Conservation (phyloP, 1,140 invertebrate genomes). For the Procambarus clarkii region DNA sequence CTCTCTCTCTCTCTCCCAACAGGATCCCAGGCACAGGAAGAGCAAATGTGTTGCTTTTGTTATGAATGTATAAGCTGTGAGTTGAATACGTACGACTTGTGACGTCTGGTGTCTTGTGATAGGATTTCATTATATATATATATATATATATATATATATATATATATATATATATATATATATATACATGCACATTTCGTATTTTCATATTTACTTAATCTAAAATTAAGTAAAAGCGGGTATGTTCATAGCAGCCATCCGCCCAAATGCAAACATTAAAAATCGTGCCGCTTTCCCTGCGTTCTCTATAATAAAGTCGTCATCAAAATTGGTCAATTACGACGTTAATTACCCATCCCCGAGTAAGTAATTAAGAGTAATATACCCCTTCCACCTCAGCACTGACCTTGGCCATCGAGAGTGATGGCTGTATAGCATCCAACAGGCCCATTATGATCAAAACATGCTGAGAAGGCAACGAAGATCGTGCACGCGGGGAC, state of each 20-base stretch:
- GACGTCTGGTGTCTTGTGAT: no score
- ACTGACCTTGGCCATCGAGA: neutral
- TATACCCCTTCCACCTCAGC: neutral
- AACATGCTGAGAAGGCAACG: neutral
- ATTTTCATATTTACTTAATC: no score
- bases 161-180: slow-evolving; percentile 24
- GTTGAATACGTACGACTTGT: no score
- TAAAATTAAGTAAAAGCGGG: no score
- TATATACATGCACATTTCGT: neutral
- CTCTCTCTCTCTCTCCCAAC: no score
- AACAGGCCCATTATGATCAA: neutral
- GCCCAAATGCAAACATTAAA: no score
- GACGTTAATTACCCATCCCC: neutral
- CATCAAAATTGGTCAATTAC: neutral
- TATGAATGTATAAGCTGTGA: no score
- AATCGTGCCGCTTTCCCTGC: neutral
- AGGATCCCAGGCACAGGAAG: no score
- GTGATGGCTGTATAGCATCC: neutral
- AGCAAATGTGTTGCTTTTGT: no score
- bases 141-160: neutral
- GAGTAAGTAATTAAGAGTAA: slow-evolving; percentile 9
- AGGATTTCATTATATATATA: neutral
- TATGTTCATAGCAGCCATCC: no score
- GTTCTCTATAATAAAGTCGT: neutral
- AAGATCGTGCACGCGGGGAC: neutral